phyloP scores from a whole-genome alignment of 2,797 vertebrate species.

The Ambastaia sidthimunki region DNA sequence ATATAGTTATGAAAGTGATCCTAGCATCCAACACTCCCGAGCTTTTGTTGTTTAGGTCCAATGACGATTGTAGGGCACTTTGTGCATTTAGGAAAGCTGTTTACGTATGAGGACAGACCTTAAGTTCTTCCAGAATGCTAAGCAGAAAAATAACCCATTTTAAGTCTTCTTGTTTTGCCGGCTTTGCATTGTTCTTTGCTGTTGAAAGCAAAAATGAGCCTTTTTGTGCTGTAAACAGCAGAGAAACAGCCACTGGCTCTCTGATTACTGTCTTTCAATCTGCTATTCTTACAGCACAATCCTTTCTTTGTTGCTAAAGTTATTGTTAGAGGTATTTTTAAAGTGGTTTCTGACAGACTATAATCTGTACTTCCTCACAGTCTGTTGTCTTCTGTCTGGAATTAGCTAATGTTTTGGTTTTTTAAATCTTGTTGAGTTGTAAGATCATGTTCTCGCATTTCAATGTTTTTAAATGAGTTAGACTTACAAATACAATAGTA shows the following conservation, averaged over 20 bases:
- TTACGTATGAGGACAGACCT: not conserved
- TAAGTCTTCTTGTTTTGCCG: not conserved
- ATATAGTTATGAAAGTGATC: conserved; percentile 26
- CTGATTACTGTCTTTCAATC: conserved; percentile 1
- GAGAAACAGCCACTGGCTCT: not conserved
- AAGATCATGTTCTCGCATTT: not conserved
- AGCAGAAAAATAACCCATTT: not conserved
- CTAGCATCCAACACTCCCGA: conserved; percentile 9
- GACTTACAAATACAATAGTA: not conserved
- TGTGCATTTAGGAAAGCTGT: conserved; percentile 16
- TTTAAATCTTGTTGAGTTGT: not conserved
- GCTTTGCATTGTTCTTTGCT: conserved; percentile 23
- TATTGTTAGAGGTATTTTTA: conserved; percentile 4
- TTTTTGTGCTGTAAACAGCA: conserved; percentile 2
- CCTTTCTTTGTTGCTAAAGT: not conserved
- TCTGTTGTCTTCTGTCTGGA: not conserved
- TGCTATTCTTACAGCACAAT: not conserved
- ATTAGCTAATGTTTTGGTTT: not conserved
- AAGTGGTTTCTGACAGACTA: conserved; percentile 14
- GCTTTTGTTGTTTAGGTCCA: conserved; percentile 30
- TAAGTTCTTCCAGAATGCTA: conserved; percentile 7
- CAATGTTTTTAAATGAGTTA: not conserved
- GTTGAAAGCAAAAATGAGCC: conserved; percentile 6
- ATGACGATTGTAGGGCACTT: not conserved
- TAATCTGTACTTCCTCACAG: not conserved